Percentiles rank a stretch among this genome's conserved stretches.
These are phyloP conservation scores for Psettodes erumei DNA, from an alignment of 2,113 vertebrate species.

Conservation along the genomic window DNA sequence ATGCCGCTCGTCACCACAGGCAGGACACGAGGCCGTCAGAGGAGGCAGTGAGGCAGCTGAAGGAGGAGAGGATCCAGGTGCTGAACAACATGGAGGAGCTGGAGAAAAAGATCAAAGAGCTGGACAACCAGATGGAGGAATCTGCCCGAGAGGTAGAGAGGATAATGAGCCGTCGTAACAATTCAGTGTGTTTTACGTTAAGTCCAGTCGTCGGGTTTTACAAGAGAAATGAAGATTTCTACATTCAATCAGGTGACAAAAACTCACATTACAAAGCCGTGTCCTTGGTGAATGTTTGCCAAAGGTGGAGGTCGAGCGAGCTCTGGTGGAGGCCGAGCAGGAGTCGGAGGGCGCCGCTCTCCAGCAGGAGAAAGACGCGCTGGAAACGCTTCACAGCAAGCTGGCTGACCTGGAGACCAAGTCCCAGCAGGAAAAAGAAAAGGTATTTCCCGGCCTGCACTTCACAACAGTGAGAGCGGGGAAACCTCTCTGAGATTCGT, in stretches of 20 bases:
- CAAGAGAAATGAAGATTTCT: not conserved
- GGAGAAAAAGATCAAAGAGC: conserved; percentile 95
- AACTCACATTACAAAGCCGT: not conserved
- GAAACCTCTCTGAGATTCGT: not conserved
- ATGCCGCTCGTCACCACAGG: conserved; percentile 60
- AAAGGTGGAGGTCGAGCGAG: conserved; percentile 94
- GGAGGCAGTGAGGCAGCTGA: conserved; percentile 86
- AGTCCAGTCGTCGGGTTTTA: not conserved
- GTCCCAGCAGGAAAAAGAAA: conserved; percentile 90
- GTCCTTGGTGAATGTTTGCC: conserved; percentile 17
- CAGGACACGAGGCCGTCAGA: conserved; percentile 80
- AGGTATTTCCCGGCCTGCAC: conserved; percentile 82
- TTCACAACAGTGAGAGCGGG: not conserved
- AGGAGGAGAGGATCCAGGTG: conserved; percentile 89
- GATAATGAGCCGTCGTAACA: no score
- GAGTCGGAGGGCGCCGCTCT: conserved; percentile 91
- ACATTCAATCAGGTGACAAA: not conserved
- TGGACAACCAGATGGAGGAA: conserved; percentile 96
- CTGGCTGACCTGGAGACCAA: conserved; percentile 91
- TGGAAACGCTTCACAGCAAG: conserved; percentile 91
- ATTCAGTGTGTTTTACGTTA: not conserved
- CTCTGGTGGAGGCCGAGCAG: conserved; percentile 94
- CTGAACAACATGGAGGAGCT: conserved; percentile 95
- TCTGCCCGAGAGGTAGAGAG: conserved; percentile 91
- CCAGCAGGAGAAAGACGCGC: conserved; percentile 91